Base-by-base conservation (phyloP, 2,888 invertebrate species). In the Eupeodes latifasciatus region DNA sequence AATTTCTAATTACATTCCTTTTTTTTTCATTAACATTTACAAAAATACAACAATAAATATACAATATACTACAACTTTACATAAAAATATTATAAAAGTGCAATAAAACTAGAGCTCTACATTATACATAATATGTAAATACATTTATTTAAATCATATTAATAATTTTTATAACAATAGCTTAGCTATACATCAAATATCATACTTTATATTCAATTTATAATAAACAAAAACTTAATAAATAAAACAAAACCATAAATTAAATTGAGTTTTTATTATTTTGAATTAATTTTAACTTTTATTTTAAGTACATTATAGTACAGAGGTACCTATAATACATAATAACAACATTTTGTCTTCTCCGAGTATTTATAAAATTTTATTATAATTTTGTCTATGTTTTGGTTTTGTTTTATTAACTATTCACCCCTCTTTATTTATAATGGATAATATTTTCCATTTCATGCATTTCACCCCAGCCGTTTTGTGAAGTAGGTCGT, bases 401-500 rank as follows among this genome's bases (percentile, higher is more conserved):
- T 12, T 9, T 12, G 2, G 5, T 40, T 40, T 40, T 40, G 1
- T 40, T 7, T 7, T 40, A 40, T 40, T 40, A 40, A 9, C 40
- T 47, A 47, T 27, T 27, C 66, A 66, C 4, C 47, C 19, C 12
- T 67, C 10, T 57, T 71, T 81, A 84, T 74, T 90, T 89, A 7
- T 89, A 76, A 51, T 86, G 82, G 66, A 84, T 80, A 77, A 92
- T 91, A 12, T 92, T 92, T 90, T 93, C 92, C 90, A 94, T 89
- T 90, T 95, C 94, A 89, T 94, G 94, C 79, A 92, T 93, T 90
- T 94, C 94, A 85, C 93, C 92, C 93, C 94, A 94, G 47, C 94
- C 94, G 69, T 92, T 91, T 74, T 90, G 94, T 91, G 91, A 93
- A 93, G 90, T 92, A 90, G 89, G 92, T 89, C 87, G 93, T 91